These are phyloP conservation scores for Eremophila alpestris DNA, from an alignment of 2,797 vertebrate genomes.

Conservation along the genomic window DNA sequence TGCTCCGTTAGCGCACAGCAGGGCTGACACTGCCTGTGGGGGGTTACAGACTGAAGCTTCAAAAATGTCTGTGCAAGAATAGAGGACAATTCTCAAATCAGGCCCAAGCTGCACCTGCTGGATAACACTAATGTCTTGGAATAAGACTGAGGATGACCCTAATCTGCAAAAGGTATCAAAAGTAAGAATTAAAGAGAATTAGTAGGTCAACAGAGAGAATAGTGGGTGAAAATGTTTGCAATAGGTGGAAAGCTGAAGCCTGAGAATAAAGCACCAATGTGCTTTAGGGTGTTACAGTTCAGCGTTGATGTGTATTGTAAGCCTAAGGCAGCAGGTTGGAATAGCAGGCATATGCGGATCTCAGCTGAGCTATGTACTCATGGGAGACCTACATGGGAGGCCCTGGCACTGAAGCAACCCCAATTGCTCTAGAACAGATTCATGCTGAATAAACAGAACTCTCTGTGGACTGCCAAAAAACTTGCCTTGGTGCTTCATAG, in stretches of 20 bases:
- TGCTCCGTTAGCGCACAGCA: accelerated
- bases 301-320: not conserved
- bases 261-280: not conserved
- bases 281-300: not conserved
- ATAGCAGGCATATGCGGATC: not conserved
- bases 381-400: not conserved
- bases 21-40: not conserved
- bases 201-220: not conserved
- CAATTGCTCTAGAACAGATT: not conserved
- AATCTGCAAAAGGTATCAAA: not conserved
- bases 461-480: not conserved
- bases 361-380: not conserved
- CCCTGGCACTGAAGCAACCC: not conserved
- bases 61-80: not conserved
- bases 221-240: not conserved
- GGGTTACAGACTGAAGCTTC: not conserved
- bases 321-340: not conserved
- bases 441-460: not conserved
- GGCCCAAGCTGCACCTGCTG: not conserved
- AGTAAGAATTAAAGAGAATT: not conserved
- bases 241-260: not conserved
- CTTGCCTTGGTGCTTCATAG: not conserved
- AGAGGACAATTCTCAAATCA: not conserved
- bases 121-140: not conserved
- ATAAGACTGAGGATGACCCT: not conserved